phyloP scores from a whole-genome alignment of 2,888 invertebrate species.

The Orthosia cruda region DNA sequence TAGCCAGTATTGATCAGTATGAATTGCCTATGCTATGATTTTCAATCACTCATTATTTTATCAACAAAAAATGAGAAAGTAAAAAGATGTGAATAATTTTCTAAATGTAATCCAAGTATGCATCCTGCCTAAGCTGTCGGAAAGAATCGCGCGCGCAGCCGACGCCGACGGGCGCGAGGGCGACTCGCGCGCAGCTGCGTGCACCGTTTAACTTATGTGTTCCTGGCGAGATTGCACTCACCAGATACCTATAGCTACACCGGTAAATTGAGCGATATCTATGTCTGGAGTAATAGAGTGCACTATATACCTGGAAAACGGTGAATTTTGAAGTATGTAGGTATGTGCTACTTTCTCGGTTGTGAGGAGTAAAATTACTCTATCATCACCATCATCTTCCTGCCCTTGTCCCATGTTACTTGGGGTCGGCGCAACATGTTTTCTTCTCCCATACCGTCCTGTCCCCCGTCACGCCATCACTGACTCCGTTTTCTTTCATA shows the following conservation, averaged over 20 bases:
- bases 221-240: slow-evolving; percentile 65
- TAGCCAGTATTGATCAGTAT: no score
- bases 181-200: slow-evolving; percentile 78
- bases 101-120: slow-evolving; percentile 42
- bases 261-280: slow-evolving; percentile 68
- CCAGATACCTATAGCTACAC: slow-evolving; percentile 61
- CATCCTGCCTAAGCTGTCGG: slow-evolving; percentile 56
- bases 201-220: slow-evolving; percentile 70
- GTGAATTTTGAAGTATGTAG: background rate
- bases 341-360: background rate
- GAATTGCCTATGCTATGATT: no score
- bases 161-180: slow-evolving; percentile 70
- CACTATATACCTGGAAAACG: slow-evolving; percentile 18
- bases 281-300: slow-evolving; percentile 47
- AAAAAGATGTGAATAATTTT: background rate
- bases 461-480: no score
- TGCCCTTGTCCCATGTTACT: no score
- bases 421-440: no score
- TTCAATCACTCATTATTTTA: no score
- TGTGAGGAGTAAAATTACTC: background rate
- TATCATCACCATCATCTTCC: no score
- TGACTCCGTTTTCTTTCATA: no score
- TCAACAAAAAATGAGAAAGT: no score
- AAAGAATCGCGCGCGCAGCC: slow-evolving; percentile 74
- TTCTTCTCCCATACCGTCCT: no score